Percentiles rank a stretch among this genome's conserved stretches.
Evolutionary conservation across 2,113 vertebrate genomes (phyloP).

Genomic region (Spea bombifrons): DNA sequence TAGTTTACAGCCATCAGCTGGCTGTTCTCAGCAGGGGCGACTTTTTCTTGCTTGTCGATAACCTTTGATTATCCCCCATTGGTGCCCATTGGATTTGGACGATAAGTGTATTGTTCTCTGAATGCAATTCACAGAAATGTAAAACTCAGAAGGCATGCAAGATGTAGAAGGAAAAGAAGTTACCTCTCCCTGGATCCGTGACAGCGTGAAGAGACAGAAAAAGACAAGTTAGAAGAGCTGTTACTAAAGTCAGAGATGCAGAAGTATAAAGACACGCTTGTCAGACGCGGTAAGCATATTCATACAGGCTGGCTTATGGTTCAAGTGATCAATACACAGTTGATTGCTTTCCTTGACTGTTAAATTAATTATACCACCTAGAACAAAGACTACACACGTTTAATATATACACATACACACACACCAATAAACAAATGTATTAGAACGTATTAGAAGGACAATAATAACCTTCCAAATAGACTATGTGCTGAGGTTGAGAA

Average conservation of each 20-base stretch:
- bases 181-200: conserved; percentile 88
- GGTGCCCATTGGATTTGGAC: no score
- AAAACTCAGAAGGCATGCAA: conserved; percentile 31
- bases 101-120: not conserved
- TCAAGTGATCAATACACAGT: not conserved
- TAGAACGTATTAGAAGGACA: not conserved
- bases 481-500: conserved; percentile 15
- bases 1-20: no score
- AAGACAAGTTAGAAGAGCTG: conserved; percentile 62
- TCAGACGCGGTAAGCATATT: not conserved
- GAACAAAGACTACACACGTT: conserved; percentile 25
- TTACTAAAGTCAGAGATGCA: conserved; percentile 41
- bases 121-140: not conserved
- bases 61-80: no score
- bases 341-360: conserved; percentile 27
- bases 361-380: conserved; percentile 6
- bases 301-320: not conserved
- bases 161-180: conserved; percentile 56
- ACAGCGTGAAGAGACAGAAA: conserved; percentile 71
- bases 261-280: conserved; percentile 31
- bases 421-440: not conserved
- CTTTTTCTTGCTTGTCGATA: no score
- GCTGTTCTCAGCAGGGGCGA: no score
- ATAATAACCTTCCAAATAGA: not conserved
- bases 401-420: not conserved